Evolutionary conservation across 1,140 invertebrate genomes (phyloP).

Genomic region (Cylas formicarius): DNA sequence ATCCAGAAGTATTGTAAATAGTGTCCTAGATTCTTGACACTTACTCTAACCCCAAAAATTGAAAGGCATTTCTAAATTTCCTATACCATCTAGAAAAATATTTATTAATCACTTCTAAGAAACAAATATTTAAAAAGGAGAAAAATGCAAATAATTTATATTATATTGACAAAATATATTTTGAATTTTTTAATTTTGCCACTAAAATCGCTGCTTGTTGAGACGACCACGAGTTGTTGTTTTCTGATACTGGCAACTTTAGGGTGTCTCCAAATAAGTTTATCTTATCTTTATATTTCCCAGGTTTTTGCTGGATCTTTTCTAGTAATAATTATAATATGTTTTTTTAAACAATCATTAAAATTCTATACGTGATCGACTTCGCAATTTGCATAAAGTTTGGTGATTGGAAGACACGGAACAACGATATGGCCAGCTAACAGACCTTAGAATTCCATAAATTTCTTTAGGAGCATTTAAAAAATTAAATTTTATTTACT

Average conservation of each 20-base stretch:
- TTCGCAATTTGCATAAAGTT: not conserved
- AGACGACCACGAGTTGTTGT: not conserved
- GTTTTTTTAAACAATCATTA: not conserved
- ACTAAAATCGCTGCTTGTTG: not conserved
- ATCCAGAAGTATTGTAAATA: too few relatives aligned
- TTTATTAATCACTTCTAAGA: conserved; percentile 1
- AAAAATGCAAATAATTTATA: conserved; percentile 1
- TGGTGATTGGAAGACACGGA: not conserved
- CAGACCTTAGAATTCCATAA: not conserved
- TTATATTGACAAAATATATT: not conserved
- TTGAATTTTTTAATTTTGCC: not conserved
- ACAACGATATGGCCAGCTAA: too few relatives aligned
- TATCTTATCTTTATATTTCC: too few relatives aligned
- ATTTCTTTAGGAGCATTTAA: not conserved
- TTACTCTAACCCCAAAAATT: too few relatives aligned
- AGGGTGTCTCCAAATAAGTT: not conserved
- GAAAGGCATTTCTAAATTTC: too few relatives aligned
- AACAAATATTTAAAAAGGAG: not conserved
- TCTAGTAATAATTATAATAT: not conserved
- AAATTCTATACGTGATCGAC: not conserved
- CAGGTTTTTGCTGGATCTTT: too few relatives aligned
- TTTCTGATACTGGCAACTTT: conserved; percentile 1
- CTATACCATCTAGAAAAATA: too few relatives aligned
- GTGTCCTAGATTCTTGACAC: too few relatives aligned
- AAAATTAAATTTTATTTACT: too few relatives aligned